Conservation (phyloP, 35 echinoderm and acorn worm species). For the Apostichopus californicus region DNA sequence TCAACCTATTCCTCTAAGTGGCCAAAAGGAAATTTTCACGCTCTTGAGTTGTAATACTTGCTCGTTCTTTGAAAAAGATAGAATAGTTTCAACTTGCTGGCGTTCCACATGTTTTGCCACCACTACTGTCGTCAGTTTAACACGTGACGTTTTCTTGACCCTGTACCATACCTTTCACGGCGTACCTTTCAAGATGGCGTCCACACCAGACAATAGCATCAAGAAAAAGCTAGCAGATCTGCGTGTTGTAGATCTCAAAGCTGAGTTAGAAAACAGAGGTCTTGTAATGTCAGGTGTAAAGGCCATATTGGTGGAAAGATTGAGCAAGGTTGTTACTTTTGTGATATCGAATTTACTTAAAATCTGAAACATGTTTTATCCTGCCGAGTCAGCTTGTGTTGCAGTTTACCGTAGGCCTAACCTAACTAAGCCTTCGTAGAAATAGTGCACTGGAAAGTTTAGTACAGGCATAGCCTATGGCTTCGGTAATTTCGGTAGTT, state of each 20-base stretch:
- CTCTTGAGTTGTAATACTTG: no score
- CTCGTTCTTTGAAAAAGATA: no score
- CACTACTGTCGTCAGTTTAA: not conserved
- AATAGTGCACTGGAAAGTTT: no score
- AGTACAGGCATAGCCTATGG: no score
- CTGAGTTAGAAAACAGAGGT: constrained; percentile 50
- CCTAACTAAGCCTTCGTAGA: no score
- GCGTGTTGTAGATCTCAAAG: constrained; percentile 49
- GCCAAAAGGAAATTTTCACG: no score
- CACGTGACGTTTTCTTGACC: not conserved
- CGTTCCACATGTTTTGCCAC: not conserved
- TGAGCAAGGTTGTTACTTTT: constrained; percentile 35
- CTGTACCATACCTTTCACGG: no score
- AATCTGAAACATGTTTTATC: no score
- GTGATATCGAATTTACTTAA: not conserved
- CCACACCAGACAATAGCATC: constrained; percentile 43
- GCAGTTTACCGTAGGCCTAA: no score
- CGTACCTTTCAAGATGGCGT: constrained; percentile 15
- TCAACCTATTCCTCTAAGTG: no score
- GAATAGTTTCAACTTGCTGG: not conserved
- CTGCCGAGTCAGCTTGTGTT: no score
- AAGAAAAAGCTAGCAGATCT: constrained; percentile 46
- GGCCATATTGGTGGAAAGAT: constrained; percentile 59
- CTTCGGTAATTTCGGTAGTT: no score
- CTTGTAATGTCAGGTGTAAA: constrained; percentile 25